Evolutionary conservation across 2,113 vertebrate genomes (phyloP).

Genomic region (Xyliphius kryptos): DNA sequence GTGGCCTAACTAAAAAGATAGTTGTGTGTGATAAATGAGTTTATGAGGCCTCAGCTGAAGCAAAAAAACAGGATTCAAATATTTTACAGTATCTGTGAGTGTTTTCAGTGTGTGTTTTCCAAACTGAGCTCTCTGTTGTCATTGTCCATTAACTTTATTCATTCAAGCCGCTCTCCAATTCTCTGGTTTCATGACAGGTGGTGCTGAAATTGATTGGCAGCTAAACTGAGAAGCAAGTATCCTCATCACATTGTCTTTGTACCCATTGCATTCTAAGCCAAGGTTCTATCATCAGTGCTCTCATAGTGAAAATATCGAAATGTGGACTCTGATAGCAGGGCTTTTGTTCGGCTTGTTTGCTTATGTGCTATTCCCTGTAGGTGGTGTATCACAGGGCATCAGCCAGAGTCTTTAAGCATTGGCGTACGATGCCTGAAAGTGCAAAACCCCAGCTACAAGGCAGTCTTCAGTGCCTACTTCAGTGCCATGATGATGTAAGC

Average conservation of each 20-base stretch:
- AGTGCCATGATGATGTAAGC: background rate
- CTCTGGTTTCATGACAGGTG: background rate
- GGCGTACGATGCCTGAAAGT: background rate
- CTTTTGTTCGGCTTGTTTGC: slow-evolving; percentile 1
- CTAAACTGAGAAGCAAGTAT: background rate
- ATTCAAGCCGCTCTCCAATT: background rate
- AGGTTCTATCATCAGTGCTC: slow-evolving; percentile 20
- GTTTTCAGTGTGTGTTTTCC: no score
- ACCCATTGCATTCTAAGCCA: background rate
- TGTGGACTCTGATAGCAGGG: slow-evolving; percentile 15
- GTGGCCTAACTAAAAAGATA: background rate
- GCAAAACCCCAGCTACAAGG: slow-evolving; percentile 11
- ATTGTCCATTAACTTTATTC: no score
- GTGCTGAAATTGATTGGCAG: slow-evolving; percentile 16
- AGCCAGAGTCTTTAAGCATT: background rate
- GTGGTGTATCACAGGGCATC: background rate
- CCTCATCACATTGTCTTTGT: slow-evolving; percentile 5
- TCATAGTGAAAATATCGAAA: slow-evolving; percentile 10
- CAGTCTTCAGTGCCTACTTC: background rate
- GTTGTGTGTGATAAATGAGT: no score
- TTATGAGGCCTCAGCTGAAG: no score
- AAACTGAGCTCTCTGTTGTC: no score
- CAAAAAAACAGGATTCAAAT: no score
- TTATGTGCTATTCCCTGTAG: background rate
- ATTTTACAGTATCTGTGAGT: no score